These are phyloP conservation scores for Andrena chrysosceles DNA, from an alignment of 2,888 invertebrate genomes.

Conservation along the genomic window DNA sequence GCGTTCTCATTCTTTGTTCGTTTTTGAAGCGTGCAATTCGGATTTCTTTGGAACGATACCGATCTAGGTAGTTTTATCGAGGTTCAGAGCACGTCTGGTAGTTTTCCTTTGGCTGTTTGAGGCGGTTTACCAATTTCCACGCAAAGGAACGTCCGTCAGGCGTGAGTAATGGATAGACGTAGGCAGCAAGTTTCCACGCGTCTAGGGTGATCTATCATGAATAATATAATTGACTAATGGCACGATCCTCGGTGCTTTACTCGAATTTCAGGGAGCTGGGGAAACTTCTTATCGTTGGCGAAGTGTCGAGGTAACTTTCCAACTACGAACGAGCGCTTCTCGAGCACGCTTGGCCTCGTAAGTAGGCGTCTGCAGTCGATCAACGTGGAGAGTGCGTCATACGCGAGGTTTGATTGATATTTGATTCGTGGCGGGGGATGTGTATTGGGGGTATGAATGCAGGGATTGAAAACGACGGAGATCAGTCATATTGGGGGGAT, in stretches of 20 bases:
- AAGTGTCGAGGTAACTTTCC: conserved; percentile 41
- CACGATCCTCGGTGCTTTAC: conserved; percentile 19
- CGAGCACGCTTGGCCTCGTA: background rate
- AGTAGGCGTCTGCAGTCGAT: conserved; percentile 2
- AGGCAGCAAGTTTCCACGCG: conserved; percentile 11
- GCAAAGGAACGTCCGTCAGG: conserved; percentile 32
- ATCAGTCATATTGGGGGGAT: too few species aligned
- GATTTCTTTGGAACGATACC: too few species aligned
- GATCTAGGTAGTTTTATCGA: too few species aligned
- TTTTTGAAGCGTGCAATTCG: too few species aligned
- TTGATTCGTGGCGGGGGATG: background rate
- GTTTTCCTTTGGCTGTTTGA: background rate
- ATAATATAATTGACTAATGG: conserved; percentile 59
- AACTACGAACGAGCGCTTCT: conserved; percentile 19
- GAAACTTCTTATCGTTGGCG: conserved; percentile 48
- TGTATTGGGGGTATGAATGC: background rate
- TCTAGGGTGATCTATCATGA: conserved; percentile 51
- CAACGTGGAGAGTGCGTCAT: background rate
- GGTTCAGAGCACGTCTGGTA: background rate
- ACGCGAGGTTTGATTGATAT: background rate
- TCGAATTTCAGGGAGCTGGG: conserved; percentile 23
- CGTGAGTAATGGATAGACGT: conserved; percentile 42
- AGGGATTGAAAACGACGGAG: too few species aligned
- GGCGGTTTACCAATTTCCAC: background rate
- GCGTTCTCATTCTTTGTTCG: too few species aligned